Evolutionary conservation across 2,888 invertebrate genomes (phyloP), one percentile per base, ranked within the genome.

Genomic region (Cerceris ruficornis): DNA sequence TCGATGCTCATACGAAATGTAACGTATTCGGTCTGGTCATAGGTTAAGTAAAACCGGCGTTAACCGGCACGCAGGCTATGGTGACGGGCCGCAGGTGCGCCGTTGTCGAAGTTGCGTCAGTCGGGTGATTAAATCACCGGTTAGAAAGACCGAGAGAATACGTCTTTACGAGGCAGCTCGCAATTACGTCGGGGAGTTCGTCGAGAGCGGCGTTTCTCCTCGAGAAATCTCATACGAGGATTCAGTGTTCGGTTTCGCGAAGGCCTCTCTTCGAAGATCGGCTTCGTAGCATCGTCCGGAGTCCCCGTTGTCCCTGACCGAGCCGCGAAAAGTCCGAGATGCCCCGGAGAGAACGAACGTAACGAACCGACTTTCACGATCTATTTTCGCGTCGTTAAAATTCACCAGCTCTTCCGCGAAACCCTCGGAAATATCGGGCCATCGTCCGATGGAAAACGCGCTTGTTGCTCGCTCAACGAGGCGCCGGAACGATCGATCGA

Each of bases 111-210:
- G 61, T 74, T 71, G 42, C 52, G 52, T 58, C 50, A 58, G 14
- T 54, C 39, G 43, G n/a, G n/a, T 59, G 60, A 46, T 67, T 69
- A 69, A 75, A 75, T 77, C 60, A 57, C 4, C 49, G 28, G 28
- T 28, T n/a, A 41, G 14, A 17, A 49, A 4, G 13, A 14, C 39
- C n/a, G 43, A 57, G 42, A 59, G 14, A 59, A 28, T 28, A 28
- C 4, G 28, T 41, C 42, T 55, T 17, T 7, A 17, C 28, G 50
- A 9, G 9, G 9, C 14, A 17, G 4, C 28, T 28, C 42, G 42
- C 13, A 52, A 61, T 14, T 6, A 43, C 41, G 2, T 28, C 28
- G 4, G 28, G 28, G 28, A 28, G 28, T 28, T 28, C 9, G 50
- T 15, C 1, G 28, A 6, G 1, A 7, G 50, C n/a, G 50, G n/a